phyloP scores from a whole-genome alignment of 2,888 invertebrate species.

The Phragmatobia fuliginosa region DNA sequence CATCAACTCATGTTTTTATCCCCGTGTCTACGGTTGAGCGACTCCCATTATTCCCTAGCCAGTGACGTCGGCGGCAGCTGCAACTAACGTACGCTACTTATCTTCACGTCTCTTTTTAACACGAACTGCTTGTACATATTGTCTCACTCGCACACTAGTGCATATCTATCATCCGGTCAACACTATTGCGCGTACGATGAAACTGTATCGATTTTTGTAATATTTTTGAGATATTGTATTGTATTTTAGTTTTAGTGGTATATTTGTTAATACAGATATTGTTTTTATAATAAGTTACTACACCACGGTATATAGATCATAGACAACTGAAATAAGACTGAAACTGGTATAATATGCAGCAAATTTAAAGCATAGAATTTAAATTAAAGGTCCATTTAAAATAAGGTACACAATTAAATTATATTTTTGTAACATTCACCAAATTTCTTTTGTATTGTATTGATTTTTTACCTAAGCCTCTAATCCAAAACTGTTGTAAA shows the following conservation, averaged over 20 bases:
- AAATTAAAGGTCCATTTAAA: too few species aligned
- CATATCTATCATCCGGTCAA: slow-evolving; percentile 78
- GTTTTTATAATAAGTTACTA: too few species aligned
- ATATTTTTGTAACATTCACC: not conserved
- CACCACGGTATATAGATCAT: too few species aligned
- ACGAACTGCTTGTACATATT: slow-evolving; percentile 35
- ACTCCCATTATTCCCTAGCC: slow-evolving; percentile 77
- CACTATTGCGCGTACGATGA: slow-evolving; percentile 66
- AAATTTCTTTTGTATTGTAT: not conserved
- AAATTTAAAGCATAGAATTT: too few species aligned
- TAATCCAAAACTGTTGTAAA: slow-evolving; percentile 3
- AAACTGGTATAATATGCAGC: too few species aligned
- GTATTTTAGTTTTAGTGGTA: slow-evolving; percentile 27
- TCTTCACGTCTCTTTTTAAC: slow-evolving; percentile 66
- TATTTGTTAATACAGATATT: not conserved
- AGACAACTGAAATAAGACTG: too few species aligned
- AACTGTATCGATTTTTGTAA: slow-evolving; percentile 72
- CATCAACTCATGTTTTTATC: slow-evolving; percentile 65
- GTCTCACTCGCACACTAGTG: slow-evolving; percentile 65
- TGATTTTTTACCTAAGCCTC: not conserved
- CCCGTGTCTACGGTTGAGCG: slow-evolving; percentile 74
- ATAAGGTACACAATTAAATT: not conserved
- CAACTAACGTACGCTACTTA: slow-evolving; percentile 77
- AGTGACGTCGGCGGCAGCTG: slow-evolving; percentile 84
- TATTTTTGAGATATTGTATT: slow-evolving; percentile 38